A percentile compares a stretch with the other conserved stretches of the same genome.
Evolutionary conservation across 2,797 vertebrate genomes (phyloP).

Genomic region (Ctenochaetus hawaiiensis): DNA sequence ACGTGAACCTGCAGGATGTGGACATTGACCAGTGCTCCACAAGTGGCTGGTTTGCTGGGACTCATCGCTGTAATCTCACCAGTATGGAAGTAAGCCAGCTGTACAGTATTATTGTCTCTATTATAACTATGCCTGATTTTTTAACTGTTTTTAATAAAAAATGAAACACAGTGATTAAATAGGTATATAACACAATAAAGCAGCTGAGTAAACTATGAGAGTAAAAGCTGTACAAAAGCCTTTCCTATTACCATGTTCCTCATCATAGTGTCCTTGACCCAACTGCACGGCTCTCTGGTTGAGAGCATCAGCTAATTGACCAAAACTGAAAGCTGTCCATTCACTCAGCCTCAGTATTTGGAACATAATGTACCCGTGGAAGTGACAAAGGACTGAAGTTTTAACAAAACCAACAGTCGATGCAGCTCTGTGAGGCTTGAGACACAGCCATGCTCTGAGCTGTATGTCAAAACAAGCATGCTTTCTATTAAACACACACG

Average conservation of each 20-base stretch:
- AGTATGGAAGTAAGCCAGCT: conserved; percentile 91
- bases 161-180: too few species aligned
- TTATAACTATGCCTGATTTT: neutral
- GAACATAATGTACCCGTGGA: neutral
- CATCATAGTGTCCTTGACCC: conserved; percentile 4
- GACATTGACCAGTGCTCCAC: conserved; percentile 98
- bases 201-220: neutral
- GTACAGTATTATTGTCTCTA: neutral
- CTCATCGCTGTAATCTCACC: conserved; percentile 96
- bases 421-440: neutral
- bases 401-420: neutral
- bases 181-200: too few species aligned
- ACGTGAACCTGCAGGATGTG: conserved; percentile 96
- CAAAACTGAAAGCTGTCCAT: neutral
- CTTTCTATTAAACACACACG: too few species aligned
- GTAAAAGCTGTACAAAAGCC: neutral
- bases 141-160: too few species aligned
- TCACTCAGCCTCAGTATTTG: neutral
- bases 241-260: neutral
- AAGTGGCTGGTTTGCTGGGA: conserved; percentile 97
- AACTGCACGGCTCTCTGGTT: neutral
- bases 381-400: neutral
- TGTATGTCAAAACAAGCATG: neutral
- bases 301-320: conserved; percentile 11
- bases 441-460: neutral